Conservation (phyloP, 2,113 vertebrate genomes). For the Himantopus leucocephalus region DNA sequence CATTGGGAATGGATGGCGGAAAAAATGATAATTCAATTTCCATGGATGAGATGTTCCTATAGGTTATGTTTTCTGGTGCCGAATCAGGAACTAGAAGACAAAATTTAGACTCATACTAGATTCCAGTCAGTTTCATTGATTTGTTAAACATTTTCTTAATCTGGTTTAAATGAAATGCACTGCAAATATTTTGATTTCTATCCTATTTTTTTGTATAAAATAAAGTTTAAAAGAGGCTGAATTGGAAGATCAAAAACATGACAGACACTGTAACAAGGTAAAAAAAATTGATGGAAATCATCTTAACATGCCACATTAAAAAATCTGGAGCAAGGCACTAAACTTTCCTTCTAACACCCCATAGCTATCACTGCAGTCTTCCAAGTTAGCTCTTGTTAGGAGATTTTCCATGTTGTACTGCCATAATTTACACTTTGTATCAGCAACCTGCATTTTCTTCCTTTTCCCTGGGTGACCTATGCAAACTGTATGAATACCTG, state of each 20-base stretch:
- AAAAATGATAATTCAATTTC: constrained; percentile 78
- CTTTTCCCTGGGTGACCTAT: not conserved
- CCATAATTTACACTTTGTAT: not conserved
- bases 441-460: not conserved
- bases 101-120: not conserved
- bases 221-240: not conserved
- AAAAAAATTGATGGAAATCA: not conserved
- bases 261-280: not conserved
- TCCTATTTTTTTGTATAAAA: not conserved
- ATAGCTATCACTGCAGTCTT: not conserved
- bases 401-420: not conserved
- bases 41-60: constrained; percentile 75
- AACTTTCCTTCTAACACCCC: not conserved
- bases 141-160: not conserved
- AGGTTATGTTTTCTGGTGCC: constrained; percentile 79
- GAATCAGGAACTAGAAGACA: constrained; percentile 74
- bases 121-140: not conserved
- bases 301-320: not conserved
- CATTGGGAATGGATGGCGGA: constrained; percentile 76
- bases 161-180: not conserved
- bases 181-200: not conserved
- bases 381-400: not conserved
- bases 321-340: not conserved
- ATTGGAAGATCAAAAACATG: not conserved
- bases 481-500: not conserved